Evolutionary conservation across 2,797 vertebrate species (phyloP).

Genomic region (Macropus fuliginosus): DNA sequence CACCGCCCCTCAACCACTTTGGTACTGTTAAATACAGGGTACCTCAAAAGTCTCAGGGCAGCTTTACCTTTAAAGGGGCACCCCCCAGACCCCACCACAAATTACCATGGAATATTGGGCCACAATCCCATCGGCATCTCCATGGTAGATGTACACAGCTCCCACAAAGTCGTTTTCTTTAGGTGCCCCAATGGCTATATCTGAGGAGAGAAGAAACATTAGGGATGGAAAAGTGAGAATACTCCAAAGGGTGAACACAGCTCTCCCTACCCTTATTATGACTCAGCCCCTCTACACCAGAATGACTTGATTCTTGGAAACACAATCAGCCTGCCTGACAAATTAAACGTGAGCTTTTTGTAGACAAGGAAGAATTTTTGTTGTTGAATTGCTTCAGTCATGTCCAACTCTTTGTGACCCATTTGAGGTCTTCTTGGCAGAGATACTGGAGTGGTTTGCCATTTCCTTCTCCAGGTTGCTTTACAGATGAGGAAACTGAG

Average conservation of each 20-base stretch:
- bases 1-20: not conserved
- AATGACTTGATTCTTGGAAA: not conserved
- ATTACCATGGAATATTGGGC: conserved; percentile 96
- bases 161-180: conserved; percentile 95
- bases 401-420: not conserved
- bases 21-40: not conserved
- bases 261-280: not conserved
- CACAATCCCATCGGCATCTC: conserved; percentile 90
- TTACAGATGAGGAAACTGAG: not conserved
- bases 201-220: conserved; percentile 81
- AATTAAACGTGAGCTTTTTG: not conserved
- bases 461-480: not conserved
- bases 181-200: conserved; percentile 96
- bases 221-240: not conserved
- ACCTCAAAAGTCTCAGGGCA: not conserved
- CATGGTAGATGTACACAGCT: conserved; percentile 97
- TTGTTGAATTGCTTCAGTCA: not conserved
- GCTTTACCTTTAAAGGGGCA: not conserved
- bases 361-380: not conserved
- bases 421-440: not conserved
- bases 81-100: not conserved
- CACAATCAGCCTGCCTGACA: not conserved
- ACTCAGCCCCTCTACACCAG: not conserved
- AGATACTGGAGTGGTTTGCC: not conserved
- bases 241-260: accelerated